Evolutionary conservation across 1,140 invertebrate genomes (phyloP), one percentile per base, ranked within the genome.

Genomic region (Catajapyx aquilonaris): DNA sequence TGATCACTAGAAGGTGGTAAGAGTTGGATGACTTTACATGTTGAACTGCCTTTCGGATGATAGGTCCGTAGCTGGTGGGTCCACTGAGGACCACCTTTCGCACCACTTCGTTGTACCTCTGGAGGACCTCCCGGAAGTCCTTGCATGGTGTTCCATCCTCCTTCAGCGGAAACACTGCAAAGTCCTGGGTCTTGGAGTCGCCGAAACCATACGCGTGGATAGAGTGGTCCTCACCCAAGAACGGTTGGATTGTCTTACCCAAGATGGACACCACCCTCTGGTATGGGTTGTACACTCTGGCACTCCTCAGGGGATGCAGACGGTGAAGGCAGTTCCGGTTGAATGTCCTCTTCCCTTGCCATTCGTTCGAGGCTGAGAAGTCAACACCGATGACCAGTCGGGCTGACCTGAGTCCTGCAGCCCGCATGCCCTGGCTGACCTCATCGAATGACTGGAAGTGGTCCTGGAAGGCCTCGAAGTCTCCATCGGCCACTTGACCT

Each of bases 321-420:
- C 22, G 19, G 11, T 63, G 40, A 23, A 54, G 45, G 4, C 54
- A 54, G 13, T 56, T 47, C 9, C 60, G 54, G 34, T 43, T 43
- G 41, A 66, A 66, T 4, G 54, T 61, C 33, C 57, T 55, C 20
- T 62, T 46, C 13, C 64, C 64, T 45, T 66, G 63, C 54, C 64
- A 65, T 43, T 66, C 64, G 44, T 66, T 66, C 41, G 58, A 61
- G 17, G 64, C 64, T 16, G 61, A 65, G 47, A 65, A 66, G 48
- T 66, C 64, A 19, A 66, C 52, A 1, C 62, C 62, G 37, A 57
- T 48, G 15, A 57, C 54, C 21, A 59, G 41, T 18, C 49, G 44
- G 44, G 52, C 51, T 0, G 42, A 41, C 20, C 52, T 49, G 4
- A 59, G 39, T 0, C 59, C 59, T 1, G 55, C 54, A 25, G 44